Percentiles rank a stretch among this genome's conserved stretches.
phyloP scores from a whole-genome alignment of 2,113 vertebrate species.

The Amazona guildingii region DNA sequence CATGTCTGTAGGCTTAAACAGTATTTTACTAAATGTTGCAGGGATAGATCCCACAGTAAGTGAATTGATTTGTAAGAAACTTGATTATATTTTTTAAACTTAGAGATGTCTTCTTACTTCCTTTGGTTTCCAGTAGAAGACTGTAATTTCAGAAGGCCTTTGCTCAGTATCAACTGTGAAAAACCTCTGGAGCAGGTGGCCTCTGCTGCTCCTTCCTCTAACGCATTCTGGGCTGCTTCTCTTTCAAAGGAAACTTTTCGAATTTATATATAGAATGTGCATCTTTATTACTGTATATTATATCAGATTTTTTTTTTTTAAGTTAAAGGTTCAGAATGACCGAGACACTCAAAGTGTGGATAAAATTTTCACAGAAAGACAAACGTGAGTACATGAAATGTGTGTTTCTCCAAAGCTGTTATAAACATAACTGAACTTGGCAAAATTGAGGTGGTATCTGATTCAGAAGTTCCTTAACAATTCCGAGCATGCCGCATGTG shows the following conservation, averaged over 20 bases:
- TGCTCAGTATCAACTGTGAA: neutral
- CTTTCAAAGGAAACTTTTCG: neutral
- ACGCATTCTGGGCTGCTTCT: neutral
- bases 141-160: neutral
- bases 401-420: neutral
- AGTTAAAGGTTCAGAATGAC: slow-evolving; percentile 94
- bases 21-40: neutral
- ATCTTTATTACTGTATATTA: neutral
- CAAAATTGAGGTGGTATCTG: neutral
- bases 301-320: neutral
- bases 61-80: neutral
- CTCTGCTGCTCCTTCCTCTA: neutral
- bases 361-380: slow-evolving; percentile 91
- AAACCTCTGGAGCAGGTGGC: neutral
- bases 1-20: neutral
- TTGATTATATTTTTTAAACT: neutral
- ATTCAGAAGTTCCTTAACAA: neutral
- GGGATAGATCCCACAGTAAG: neutral
- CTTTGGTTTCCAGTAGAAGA: neutral
- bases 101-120: neutral
- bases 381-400: slow-evolving; percentile 81
- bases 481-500: neutral
- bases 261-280: neutral
- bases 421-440: neutral
- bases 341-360: slow-evolving; percentile 87